Conservation (phyloP, 1,140 invertebrate species). For the Anagrus nilaparvatae region DNA sequence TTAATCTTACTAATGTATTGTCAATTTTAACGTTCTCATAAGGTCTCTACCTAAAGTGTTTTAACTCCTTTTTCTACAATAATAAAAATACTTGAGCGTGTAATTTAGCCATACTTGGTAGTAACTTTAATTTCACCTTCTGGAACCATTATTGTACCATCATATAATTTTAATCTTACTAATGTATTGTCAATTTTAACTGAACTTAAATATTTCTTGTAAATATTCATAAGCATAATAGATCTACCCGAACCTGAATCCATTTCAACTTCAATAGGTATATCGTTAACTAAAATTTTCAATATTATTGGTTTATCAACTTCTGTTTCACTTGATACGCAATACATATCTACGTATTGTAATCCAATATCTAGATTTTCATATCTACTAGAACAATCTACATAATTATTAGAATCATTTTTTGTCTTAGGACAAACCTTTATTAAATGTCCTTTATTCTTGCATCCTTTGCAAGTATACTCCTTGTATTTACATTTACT, state of each 20-base stretch:
- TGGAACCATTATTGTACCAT: neutral
- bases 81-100: no score
- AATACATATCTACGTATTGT: neutral
- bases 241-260: neutral
- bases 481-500: neutral
- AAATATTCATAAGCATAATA: neutral
- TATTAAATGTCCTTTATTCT: neutral
- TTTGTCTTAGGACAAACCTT: neutral
- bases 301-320: neutral
- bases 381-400: no score
- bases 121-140: neutral
- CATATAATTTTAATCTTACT: neutral
- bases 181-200: conserved; percentile 2
- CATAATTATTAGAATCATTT: neutral
- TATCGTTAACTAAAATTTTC: neutral
- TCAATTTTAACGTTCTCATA: conserved; percentile 1
- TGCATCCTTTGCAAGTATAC: neutral
- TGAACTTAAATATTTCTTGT: neutral
- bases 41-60: no score
- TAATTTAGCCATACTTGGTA: neutral
- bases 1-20: neutral
- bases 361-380: neutral
- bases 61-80: no score
- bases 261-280: neutral
- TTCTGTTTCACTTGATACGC: neutral